Percentiles rank a stretch among this genome's conserved stretches.
phyloP scores from a whole-genome alignment of 2,888 invertebrate species.

The Sturmia bella region DNA sequence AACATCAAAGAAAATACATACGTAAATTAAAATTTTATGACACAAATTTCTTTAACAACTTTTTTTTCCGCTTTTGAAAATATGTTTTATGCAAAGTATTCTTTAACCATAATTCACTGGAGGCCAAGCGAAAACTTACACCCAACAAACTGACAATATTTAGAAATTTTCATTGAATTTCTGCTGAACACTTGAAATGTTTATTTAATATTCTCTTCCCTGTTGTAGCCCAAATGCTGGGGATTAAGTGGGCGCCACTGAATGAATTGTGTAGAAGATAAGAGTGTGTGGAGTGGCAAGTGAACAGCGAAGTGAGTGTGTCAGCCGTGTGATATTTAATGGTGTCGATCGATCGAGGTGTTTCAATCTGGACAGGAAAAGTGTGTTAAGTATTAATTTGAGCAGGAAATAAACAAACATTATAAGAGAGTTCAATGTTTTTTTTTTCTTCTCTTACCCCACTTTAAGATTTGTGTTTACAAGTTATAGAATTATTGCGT shows the following conservation, averaged over 20 bases:
- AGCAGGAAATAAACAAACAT: constrained; percentile 50
- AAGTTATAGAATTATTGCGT: constrained; percentile 16
- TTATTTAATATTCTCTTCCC: not conserved
- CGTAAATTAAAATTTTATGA: constrained; percentile 26
- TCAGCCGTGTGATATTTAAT: constrained; percentile 1
- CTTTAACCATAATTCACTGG: constrained; percentile 43
- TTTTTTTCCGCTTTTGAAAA: not conserved
- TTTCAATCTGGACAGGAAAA: constrained; percentile 35
- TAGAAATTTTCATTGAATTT: not conserved
- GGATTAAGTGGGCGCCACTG: constrained; percentile 63
- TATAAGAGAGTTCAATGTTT: not conserved
- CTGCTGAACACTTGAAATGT: constrained; percentile 7
- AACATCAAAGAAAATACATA: constrained; percentile 29
- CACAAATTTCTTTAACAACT: constrained; percentile 10
- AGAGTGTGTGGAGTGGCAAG: constrained; percentile 29
- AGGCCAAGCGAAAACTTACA: not conserved
- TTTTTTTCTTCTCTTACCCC: too few species aligned
- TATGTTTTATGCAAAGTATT: too few species aligned
- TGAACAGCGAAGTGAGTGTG: not conserved
- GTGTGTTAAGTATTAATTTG: constrained; percentile 42
- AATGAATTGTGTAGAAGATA: constrained; percentile 36
- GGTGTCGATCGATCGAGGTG: not conserved
- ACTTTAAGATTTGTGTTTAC: not conserved
- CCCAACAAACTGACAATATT: not conserved
- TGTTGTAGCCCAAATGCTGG: not conserved